Conservation (phyloP, 2,888 invertebrate species). For the Macrosoma leucophasiata region DNA sequence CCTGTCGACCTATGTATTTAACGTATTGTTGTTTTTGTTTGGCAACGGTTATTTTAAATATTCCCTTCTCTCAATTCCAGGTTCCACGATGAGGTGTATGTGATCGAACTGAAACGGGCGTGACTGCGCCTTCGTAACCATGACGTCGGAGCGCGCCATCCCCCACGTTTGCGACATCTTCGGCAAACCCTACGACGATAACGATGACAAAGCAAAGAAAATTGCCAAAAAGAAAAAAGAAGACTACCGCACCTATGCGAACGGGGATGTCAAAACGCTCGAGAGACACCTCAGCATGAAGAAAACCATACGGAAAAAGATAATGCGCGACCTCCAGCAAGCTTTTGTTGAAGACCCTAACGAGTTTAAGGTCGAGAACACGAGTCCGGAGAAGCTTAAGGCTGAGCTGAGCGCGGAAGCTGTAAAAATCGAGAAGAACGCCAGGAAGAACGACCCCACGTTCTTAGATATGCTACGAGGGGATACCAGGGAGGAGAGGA, state of each 20-base stretch:
- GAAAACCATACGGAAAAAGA: conserved; percentile 89
- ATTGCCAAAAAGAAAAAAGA: conserved; percentile 78
- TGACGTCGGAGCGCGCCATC: conserved; percentile 84
- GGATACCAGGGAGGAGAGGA: conserved; percentile 67
- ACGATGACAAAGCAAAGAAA: conserved; percentile 74
- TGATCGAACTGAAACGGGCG: conserved; percentile 41
- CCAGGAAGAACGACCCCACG: conserved; percentile 75
- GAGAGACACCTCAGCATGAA: conserved; percentile 91
- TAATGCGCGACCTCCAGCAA: conserved; percentile 88
- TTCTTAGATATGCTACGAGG: conserved; percentile 81
- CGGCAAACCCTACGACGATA: conserved; percentile 62
- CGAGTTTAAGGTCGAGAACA: conserved; percentile 82
- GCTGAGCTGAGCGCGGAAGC: conserved; percentile 80
- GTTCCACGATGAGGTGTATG: conserved; percentile 60
- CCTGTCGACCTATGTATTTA: too few species aligned
- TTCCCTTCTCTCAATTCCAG: conserved; percentile 48
- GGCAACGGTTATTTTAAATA: conserved; percentile 16
- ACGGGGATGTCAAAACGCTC: conserved; percentile 82
- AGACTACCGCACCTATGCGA: conserved; percentile 79
- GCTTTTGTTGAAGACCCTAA: conserved; percentile 83
- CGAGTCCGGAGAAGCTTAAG: conserved; percentile 80
- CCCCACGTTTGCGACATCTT: conserved; percentile 86
- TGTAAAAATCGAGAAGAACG: conserved; percentile 77
- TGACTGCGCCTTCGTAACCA: conserved; percentile 43
- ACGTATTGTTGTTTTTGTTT: too few species aligned